A percentile compares a stretch with the other conserved stretches of the same genome.
These are phyloP conservation scores for Vultur gryphus DNA, from an alignment of 2,797 vertebrate species.

Conservation along the genomic window DNA sequence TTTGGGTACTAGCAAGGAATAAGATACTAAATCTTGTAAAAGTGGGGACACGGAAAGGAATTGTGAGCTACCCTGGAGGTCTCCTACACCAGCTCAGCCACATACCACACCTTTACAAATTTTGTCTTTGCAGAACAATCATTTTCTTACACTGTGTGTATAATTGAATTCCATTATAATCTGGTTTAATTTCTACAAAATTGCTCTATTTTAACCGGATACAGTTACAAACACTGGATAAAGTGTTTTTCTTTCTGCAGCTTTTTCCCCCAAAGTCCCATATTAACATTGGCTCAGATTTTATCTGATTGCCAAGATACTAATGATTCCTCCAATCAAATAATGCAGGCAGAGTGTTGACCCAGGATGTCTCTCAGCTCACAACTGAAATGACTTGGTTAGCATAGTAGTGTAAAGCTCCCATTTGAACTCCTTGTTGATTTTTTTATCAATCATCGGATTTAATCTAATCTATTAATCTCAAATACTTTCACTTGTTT, in stretches of 20 bases:
- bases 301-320: not conserved
- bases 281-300: not conserved
- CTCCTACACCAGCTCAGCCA: not conserved
- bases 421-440: not conserved
- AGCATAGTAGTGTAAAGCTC: not conserved
- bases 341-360: not conserved
- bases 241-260: not conserved
- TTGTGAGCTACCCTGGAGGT: not conserved
- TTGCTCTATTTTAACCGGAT: not conserved
- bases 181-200: not conserved
- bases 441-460: not conserved
- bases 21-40: not conserved
- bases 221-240: not conserved
- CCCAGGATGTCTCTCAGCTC: not conserved
- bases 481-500: not conserved
- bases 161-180: not conserved
- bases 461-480: conserved; percentile 15
- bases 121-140: not conserved
- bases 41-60: not conserved
- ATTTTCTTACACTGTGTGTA: not conserved
- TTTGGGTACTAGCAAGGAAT: not conserved
- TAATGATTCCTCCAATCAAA: not conserved
- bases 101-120: not conserved
- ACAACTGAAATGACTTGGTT: not conserved
- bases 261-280: not conserved